Evolutionary conservation across 2,113 vertebrate genomes (phyloP).

Genomic region (Spermophilus dauricus): DNA sequence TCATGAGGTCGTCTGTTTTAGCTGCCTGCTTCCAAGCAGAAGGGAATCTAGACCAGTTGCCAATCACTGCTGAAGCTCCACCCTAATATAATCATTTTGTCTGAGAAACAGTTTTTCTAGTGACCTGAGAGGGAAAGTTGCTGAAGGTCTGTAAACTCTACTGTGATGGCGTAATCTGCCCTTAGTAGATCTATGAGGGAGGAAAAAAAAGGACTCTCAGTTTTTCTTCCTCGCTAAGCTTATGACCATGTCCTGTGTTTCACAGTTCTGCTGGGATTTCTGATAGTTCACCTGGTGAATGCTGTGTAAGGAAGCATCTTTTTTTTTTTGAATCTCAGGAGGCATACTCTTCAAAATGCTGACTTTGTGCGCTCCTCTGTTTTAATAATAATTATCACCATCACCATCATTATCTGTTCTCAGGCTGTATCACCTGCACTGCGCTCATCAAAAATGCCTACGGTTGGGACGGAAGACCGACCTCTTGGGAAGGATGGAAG

Average conservation of each 20-base stretch:
- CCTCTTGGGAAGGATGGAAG: conserved; percentile 95
- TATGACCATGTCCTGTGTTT: not conserved
- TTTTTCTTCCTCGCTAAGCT: not conserved
- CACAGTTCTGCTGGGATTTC: not conserved
- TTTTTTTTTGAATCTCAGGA: not conserved
- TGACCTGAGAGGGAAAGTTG: not conserved
- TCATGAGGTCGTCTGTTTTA: not conserved
- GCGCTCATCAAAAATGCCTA: conserved; percentile 91
- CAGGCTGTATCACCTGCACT: conserved; percentile 94
- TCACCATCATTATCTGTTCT: not conserved
- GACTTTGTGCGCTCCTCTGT: not conserved
- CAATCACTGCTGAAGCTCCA: not conserved
- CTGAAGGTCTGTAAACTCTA: not conserved
- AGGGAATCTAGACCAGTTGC: not conserved
- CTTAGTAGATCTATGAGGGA: not conserved
- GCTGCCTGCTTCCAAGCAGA: not conserved
- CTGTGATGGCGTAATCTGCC: not conserved
- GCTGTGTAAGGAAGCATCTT: not conserved
- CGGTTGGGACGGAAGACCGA: conserved; percentile 93
- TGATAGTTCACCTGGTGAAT: not conserved
- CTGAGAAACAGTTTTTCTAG: not conserved
- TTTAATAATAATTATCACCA: not conserved
- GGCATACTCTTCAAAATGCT: not conserved
- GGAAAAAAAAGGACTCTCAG: not conserved
- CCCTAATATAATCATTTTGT: not conserved